Percentiles rank a stretch among this genome's conserved stretches.
Evolutionary conservation across 2,888 invertebrate species (phyloP).

Genomic region (Proisotoma minuta): DNA sequence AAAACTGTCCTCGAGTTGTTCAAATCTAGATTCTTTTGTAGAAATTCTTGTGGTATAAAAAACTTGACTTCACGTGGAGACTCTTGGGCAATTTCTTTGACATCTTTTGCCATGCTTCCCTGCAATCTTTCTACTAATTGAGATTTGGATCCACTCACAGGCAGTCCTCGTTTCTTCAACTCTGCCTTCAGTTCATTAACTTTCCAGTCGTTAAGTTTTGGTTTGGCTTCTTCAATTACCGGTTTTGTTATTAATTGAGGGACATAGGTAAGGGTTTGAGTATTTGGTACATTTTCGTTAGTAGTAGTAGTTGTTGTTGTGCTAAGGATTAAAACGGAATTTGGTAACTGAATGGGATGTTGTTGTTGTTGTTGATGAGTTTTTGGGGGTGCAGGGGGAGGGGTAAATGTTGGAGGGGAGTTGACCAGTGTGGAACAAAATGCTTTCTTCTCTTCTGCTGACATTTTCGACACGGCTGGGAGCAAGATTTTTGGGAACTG

Average conservation of each 20-base stretch:
- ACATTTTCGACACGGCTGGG: slow-evolving; percentile 13
- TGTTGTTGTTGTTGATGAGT: too few relatives aligned
- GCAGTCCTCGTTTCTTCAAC: slow-evolving; percentile 84
- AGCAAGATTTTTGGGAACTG: slow-evolving; percentile 13
- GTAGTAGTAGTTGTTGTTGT: background rate
- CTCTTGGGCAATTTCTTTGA: slow-evolving; percentile 9
- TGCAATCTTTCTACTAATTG: slow-evolving; percentile 87
- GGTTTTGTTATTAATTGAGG: slow-evolving; percentile 12
- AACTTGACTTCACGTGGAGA: slow-evolving; percentile 1
- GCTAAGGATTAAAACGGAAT: background rate
- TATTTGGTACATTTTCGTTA: background rate
- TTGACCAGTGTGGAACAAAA: slow-evolving; percentile 1
- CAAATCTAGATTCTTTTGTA: too few relatives aligned
- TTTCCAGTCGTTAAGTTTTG: slow-evolving; percentile 46
- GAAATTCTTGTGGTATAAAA: slow-evolving; percentile 5
- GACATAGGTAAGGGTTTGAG: background rate
- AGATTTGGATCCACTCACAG: slow-evolving; percentile 94
- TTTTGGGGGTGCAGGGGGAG: background rate
- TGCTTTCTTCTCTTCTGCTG: slow-evolving; percentile 7
- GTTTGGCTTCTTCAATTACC: background rate
- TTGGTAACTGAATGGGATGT: background rate
- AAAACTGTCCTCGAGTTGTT: slow-evolving; percentile 50
- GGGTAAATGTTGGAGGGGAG: background rate
- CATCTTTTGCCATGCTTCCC: slow-evolving; percentile 35
- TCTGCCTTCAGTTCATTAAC: slow-evolving; percentile 91